These are phyloP conservation scores for human DNA, from an alignment of 2,113 vertebrate genomes.

Conservation along the genomic window GRCh38 chr6:62268001-62268500, in stretches of 20 bases:
- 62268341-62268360: not conserved
- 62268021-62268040: not conserved
- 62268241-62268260: not conserved
- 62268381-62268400: not conserved
- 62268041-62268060: not conserved
- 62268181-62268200: not conserved
- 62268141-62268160: not conserved
- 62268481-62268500: not conserved
- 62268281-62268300: not conserved
- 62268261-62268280: not conserved
- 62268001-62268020: constrained; percentile 2
- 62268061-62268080: not conserved
- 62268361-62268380: not conserved
- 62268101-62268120: not conserved
- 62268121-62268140: constrained; percentile 8
- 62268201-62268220: not conserved
- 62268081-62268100: not conserved
- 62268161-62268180: not conserved
- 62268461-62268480: not conserved
- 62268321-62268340: not conserved
- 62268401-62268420: not conserved
- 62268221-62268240: not conserved
- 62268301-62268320: constrained; percentile 26
- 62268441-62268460: not conserved
- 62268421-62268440: not conserved